Conservation (phyloP, 1,140 invertebrate genomes). For the Babylonia areolata region DNA sequence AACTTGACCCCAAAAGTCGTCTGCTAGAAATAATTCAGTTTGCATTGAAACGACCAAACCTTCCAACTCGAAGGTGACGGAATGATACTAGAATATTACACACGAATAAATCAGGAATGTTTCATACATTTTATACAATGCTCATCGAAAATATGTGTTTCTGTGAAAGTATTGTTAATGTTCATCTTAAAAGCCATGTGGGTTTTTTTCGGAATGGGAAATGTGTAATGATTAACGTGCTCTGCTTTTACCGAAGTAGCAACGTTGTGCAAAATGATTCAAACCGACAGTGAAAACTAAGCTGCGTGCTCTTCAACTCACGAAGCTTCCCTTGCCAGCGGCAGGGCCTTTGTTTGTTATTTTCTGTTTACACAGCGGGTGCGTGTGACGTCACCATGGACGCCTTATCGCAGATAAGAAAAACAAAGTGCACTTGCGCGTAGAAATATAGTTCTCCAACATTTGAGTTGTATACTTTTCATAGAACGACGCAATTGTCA, state of each 20-base stretch:
- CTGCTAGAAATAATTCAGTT: background rate
- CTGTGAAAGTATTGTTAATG: background rate
- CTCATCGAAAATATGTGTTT: background rate
- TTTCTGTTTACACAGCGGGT: constrained; percentile 71
- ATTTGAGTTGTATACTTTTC: background rate
- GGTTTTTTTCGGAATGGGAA: no score
- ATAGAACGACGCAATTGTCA: background rate
- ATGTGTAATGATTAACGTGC: background rate
- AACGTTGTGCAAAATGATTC: background rate
- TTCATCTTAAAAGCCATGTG: background rate
- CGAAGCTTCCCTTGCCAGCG: constrained; percentile 19
- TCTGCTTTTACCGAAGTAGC: background rate
- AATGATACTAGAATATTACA: background rate
- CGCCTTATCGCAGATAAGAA: constrained; percentile 52
- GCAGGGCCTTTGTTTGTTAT: constrained; percentile 61
- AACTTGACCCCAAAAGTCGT: background rate
- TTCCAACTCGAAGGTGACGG: background rate
- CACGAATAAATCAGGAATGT: background rate
- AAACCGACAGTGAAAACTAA: background rate
- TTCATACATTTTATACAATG: no score
- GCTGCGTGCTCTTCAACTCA: constrained; percentile 23
- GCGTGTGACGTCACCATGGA: constrained; percentile 66
- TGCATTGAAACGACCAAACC: background rate
- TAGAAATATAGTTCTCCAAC: constrained; percentile 36
- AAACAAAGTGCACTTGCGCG: constrained; percentile 57